Base-by-base conservation (phyloP, 2,113 vertebrate genomes). In the Taurulus bubalis region DNA sequence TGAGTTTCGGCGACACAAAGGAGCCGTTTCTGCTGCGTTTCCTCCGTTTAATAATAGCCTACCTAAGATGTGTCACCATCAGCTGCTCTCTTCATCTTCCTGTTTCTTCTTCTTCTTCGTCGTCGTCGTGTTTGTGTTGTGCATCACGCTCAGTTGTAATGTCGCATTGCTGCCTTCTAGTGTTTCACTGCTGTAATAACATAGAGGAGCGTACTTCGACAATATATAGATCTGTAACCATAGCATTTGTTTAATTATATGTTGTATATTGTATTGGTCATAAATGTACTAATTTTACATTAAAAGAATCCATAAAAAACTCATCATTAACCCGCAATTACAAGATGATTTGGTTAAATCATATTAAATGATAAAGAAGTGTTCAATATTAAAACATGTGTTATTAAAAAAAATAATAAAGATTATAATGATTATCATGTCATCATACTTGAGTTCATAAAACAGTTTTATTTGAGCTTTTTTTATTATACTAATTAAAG, bases 51-150 rank as follows among this genome's bases (percentile, higher is more conserved):
- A 30, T 60, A 14, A 58, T 40, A 20, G 45, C 69, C 8, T 71
- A 90, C 87, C 88, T 88, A 3, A 6, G 73, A 49, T 30, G 3
- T 72, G 65, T 72, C 59, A 51, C 28, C 55, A 30, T 40, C 73
- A 53, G 79, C 59, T 69, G 38, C 18, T 30, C 10, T 9, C 58
- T 53, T 70, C 72, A 47, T 67, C 53, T 83, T 83, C 66, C 72
- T 30, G 40, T 6, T 85, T 74, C 30, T 36, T 56, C 22, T 38
- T 65, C 71, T n/a, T 66, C 63, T 38, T 58, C 64, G 36, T 56
- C 49, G 0, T 75, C 55, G 8, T 20, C 20, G 28, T 32, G 3
- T 56, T 11, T 16, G 10, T 20, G 11, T 30, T 15, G 8, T 16
- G 16, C 8, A 0, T 22, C 30, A n/a, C 22, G 14, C 40, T 77